Base-by-base conservation (phyloP, 2,888 invertebrate species). In the Oligia fasciuncula region DNA sequence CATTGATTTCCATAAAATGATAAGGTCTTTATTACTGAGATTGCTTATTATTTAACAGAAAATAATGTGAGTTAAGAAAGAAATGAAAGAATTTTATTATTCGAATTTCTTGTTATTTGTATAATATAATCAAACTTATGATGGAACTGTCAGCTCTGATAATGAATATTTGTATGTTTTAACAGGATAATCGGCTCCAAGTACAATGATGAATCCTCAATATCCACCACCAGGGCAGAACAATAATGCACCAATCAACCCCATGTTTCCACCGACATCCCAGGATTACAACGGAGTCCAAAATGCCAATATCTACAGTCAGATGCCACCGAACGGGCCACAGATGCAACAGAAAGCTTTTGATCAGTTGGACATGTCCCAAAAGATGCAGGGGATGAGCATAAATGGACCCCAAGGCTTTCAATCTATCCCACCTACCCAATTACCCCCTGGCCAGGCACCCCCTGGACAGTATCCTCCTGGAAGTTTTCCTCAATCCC, bases 131-230 rank as follows among this genome's bases (percentile, higher is more conserved):
- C 17, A 60, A 40, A 63, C 11, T 40, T n/a, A 3, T 63, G 65
- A 13, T 19, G 6, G 6, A n/a, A 40, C 3, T 40, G 6, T 40
- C 40, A n/a, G 63, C 63, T n/a, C 19, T 65, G 1, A 6, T n/a
- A 71, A 66, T n/a, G 5, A 65, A 19, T 40, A 66, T 71, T 71
- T 71, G 11, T 66, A 19, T 71, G 6, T 71, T 19, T 71, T 66
- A 11, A 40, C 89, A 95, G 95, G 92, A 89, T 85, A 82, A 76
- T 83, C 89, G 94, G 94, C 94, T 93, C 90, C 87, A 90, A 86
- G 72, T 84, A 94, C 88, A 78, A 96, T 95, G 96, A 97, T 97
- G 97, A 97, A 97, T 90, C 96, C 97, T 73, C 97, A 97, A 84
- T 97, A 95, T 87, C 92, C 94, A 82, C 95, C 96, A 43, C 96